phyloP scores from a whole-genome alignment of 2,113 vertebrate species.

The Pavo muticus region DNA sequence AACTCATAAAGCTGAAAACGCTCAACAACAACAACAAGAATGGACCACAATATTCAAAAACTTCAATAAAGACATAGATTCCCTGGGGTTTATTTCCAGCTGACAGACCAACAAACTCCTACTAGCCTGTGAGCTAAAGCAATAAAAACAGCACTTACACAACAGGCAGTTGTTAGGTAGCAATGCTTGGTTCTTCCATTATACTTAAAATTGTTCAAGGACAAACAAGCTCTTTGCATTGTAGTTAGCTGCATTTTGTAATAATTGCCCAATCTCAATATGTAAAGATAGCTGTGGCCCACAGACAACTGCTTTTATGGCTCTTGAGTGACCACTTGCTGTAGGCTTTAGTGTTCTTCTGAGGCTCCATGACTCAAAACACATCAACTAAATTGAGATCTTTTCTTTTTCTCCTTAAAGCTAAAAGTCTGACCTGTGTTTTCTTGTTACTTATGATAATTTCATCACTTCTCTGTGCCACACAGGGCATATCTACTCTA shows the following conservation, averaged over 20 bases:
- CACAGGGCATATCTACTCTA: accelerated
- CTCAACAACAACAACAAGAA: neutral
- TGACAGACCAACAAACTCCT: neutral
- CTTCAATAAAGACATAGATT: neutral
- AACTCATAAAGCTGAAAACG: neutral
- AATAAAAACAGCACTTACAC: neutral
- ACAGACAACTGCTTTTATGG: neutral
- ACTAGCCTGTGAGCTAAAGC: neutral
- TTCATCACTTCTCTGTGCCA: neutral
- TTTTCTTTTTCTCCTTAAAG: neutral
- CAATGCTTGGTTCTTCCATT: neutral
- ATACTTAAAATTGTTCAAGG: neutral
- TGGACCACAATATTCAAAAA: neutral
- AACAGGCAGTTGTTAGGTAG: neutral
- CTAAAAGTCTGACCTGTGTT: neutral
- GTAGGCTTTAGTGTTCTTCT: neutral
- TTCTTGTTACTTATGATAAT: neutral
- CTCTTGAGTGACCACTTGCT: neutral
- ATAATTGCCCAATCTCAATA: accelerated
- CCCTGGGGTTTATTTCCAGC: neutral
- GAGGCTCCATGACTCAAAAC: neutral
- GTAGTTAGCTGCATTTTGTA: neutral
- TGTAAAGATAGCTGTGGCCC: neutral
- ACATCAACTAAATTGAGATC: neutral
- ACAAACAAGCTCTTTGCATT: neutral